Evolutionary conservation across 1,140 invertebrate genomes (phyloP), one percentile per base, ranked within the genome.

Genomic region (Zelostemma sp.): DNA sequence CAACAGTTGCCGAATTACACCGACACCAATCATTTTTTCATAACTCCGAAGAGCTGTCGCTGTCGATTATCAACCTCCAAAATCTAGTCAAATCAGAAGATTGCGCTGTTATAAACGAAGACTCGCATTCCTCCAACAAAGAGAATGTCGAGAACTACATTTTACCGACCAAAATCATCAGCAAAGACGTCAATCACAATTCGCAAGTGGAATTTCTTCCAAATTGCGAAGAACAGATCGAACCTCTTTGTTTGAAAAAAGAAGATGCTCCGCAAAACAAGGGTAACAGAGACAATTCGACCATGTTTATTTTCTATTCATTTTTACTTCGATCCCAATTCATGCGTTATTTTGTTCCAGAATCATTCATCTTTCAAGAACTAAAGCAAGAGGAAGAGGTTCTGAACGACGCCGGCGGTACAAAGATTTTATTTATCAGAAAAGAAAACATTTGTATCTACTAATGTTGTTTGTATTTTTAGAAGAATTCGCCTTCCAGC

Each of bases 1-100:
- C 46, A 1, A 73, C 72, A 21, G 45, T 77, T 5, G 38, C 53
- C 0, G 72, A 77, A 31, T 48, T 80, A 4, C 79, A 82, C 47
- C 57, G 62, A 17, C 80, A 82, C 63, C 77, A 82, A 48, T 69
- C 71, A 0, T 68, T 58, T 17, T 45, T 60, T 35, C 79, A 80
- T 15, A 75, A 70, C 1, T 25, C 56, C 0, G 73, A 77, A 58
- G 75, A 80, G 43, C 64, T 82, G 17, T 82, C 80, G 0, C 45
- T 78, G 0, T 73, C 76, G 1, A 68, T 76, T 3, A 73, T 82
- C 45, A 57, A 71, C 16, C 71, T 78, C 45, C 75, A 78, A 49
- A 70, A 75, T 43, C 31, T 78, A 0, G 55, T 72, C 0, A 74
- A 76, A 14, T 16, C 41, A 2, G 2, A 17, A 16, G 41, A 16